A percentile compares a stretch with the other conserved stretches of the same genome.
Evolutionary conservation across 2,888 invertebrate genomes (phyloP).

Genomic region (Phanerotoma sp.): DNA sequence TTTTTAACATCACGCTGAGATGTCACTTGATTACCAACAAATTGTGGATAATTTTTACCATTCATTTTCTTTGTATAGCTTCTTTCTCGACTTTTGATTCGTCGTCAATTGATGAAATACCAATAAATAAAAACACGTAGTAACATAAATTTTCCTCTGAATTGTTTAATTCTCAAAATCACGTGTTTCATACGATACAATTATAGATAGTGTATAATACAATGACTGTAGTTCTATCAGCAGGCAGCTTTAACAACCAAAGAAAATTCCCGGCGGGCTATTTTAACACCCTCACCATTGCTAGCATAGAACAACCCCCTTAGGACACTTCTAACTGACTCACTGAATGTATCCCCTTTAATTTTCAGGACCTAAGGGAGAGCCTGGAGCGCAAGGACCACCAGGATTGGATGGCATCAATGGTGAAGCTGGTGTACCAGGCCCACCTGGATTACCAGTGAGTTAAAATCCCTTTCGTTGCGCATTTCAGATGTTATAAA

Average conservation of each 20-base stretch:
- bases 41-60: too few species aligned
- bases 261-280: conserved; percentile 6
- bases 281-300: conserved; percentile 10
- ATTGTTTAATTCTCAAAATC: too few species aligned
- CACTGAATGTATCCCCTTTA: background rate
- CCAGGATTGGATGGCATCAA: conserved; percentile 73
- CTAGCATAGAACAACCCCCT: background rate
- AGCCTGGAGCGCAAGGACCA: conserved; percentile 73
- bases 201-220: background rate
- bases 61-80: too few species aligned
- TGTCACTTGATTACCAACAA: too few species aligned
- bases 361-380: conserved; percentile 71
- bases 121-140: too few species aligned
- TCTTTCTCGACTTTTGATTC: too few species aligned
- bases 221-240: background rate
- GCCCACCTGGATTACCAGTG: conserved; percentile 82
- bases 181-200: too few species aligned
- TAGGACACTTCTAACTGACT: background rate
- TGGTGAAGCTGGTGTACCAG: conserved; percentile 82
- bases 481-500: too few species aligned
- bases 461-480: conserved; percentile 43
- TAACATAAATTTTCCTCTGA: too few species aligned
- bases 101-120: too few species aligned
- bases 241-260: conserved; percentile 4
- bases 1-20: too few species aligned